Conservation (phyloP, 2,888 invertebrate species). For the Anthophora plumipes region DNA sequence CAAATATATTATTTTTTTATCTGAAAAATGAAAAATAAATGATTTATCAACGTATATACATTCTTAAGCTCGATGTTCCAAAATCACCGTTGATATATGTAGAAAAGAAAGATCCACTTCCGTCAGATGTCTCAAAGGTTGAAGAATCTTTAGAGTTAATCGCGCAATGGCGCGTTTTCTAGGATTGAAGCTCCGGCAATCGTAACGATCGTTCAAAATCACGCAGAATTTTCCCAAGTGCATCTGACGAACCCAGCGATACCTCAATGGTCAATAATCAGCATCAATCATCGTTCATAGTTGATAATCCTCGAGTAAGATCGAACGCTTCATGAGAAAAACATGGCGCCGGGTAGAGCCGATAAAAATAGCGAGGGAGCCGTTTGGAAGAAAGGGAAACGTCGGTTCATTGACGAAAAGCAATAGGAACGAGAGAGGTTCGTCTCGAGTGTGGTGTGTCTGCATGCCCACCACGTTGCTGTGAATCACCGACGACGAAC, state of each 20-base stretch:
- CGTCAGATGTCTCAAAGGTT: too few species aligned
- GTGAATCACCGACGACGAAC: slow-evolving; percentile 28
- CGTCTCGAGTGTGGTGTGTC: slow-evolving; percentile 31
- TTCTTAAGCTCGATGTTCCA: too few species aligned
- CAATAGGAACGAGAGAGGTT: slow-evolving; percentile 23
- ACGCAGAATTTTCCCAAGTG: too few species aligned
- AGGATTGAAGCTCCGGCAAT: too few species aligned
- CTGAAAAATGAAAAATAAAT: too few species aligned
- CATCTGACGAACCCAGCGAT: neutral
- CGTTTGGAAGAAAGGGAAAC: slow-evolving; percentile 14
- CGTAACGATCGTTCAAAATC: too few species aligned
- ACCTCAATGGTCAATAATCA: slow-evolving; percentile 3
- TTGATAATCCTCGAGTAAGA: neutral
- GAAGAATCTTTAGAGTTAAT: too few species aligned
- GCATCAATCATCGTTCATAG: neutral
- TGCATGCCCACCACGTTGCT: slow-evolving; percentile 29
- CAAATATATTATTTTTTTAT: too few species aligned
- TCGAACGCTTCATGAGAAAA: slow-evolving; percentile 2
- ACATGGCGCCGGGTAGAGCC: slow-evolving; percentile 5
- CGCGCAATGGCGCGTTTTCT: too few species aligned
- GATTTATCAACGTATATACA: too few species aligned
- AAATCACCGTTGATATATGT: too few species aligned
- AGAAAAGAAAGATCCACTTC: too few species aligned
- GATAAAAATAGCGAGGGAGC: slow-evolving; percentile 28
- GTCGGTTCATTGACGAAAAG: slow-evolving; percentile 55